Base-by-base conservation (phyloP, 2,113 vertebrate species). In the Syngnathus typhle region DNA sequence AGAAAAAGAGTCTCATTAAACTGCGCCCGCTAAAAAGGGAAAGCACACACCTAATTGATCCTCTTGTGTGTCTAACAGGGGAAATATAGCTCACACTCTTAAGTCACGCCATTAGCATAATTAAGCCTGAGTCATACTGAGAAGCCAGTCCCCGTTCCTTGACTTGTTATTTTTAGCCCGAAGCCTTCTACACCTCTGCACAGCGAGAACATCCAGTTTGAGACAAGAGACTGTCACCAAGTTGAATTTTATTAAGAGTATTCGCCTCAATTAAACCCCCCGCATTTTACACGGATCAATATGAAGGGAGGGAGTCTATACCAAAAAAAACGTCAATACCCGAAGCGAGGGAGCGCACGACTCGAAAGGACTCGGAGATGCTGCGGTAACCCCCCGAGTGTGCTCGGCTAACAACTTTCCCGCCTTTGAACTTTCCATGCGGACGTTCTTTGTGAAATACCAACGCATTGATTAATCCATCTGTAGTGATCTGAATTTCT, bases 391-490 rank as follows among this genome's bases (percentile, higher is more conserved):
- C 69, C 80, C 70, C 77, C 58, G 60, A 69, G 77, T 80, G 78
- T 67, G 62, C 79, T 74, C 69, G 63, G 51, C 65, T 77, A 86
- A 86, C 80, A 84, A 85, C 78, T 84, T 32, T 71, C 52, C 71
- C 43, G 71, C 43, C 84, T 90, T 88, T 88, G 87, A 88, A 89
- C 64, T 47, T 47, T 71, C 68, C 76, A 82, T 69, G 52, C 71
- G 60, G 74, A 60, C 79, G 76, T 80, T 71, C 70, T 83, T 79
- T 84, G 79, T 82, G 78, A 83, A 81, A 82, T 84, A 83, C 64
- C 72, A 83, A 78, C 84, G 70, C 79, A 84, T 76, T 84, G 85
- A 88, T 87, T 83, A 85, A 87, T 87, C 82, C 77, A 84, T 87
- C 83, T 74, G 71, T 64, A 79, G 79, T 76, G 72, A 88, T 86